Conservation (phyloP, 2,113 vertebrate species). For the Salvelinus namaycush region DNA sequence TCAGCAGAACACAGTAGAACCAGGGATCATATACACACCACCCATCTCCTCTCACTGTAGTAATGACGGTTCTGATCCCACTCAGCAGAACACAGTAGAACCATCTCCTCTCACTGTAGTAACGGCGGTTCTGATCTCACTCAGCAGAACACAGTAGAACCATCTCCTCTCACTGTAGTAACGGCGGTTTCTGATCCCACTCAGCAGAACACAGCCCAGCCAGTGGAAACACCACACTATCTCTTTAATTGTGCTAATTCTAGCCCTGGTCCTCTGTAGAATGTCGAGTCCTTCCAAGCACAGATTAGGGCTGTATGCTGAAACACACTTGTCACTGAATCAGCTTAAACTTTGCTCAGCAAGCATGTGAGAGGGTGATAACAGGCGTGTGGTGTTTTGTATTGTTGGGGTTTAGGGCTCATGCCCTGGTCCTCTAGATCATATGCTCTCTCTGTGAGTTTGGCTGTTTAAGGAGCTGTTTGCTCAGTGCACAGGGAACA, state of each 20-base stretch:
- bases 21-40: too few species aligned
- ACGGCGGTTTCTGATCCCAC: too few species aligned
- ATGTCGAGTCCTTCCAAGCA: conserved; percentile 62
- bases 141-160: too few species aligned
- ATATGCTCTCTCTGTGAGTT: not conserved
- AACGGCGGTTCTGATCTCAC: too few species aligned
- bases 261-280: conserved; percentile 69
- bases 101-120: too few species aligned
- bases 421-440: conserved; percentile 29
- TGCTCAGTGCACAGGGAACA: not conserved
- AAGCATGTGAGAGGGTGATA: conserved; percentile 73
- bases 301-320: conserved; percentile 69
- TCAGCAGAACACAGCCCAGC: conserved; percentile 74
- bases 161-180: too few species aligned
- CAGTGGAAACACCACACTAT: conserved; percentile 78
- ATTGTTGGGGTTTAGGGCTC: conserved; percentile 56
- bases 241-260: conserved; percentile 79
- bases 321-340: conserved; percentile 71
- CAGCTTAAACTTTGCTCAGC: conserved; percentile 81
- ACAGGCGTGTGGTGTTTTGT: conserved; percentile 69
- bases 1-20: conserved; percentile 34
- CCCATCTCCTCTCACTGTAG: too few species aligned
- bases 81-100: conserved; percentile 34
- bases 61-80: too few species aligned
- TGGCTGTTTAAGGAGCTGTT: not conserved